A percentile compares a stretch with the other conserved stretches of the same genome.
Conservation (phyloP, 1,140 invertebrate species). For the Oedothorax gibbosus region DNA sequence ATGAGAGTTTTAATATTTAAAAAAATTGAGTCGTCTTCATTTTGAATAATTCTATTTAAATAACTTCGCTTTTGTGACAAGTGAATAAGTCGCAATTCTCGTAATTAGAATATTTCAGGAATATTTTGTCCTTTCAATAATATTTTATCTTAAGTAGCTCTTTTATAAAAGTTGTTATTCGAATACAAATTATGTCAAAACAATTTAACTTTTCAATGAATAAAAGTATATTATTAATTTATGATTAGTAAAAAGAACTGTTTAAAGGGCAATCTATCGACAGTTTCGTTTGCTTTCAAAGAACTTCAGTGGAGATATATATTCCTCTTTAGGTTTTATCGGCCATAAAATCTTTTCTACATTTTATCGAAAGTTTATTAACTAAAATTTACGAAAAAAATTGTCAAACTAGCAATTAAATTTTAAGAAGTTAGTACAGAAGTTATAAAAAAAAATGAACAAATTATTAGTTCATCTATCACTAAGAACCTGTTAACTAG, state of each 20-base stretch:
- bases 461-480: no score
- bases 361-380: no score
- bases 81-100: not conserved
- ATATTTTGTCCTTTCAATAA: not conserved
- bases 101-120: not conserved
- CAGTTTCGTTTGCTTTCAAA: no score
- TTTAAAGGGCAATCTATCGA: not conserved
- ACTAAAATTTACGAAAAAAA: no score
- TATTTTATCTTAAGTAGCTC: not conserved
- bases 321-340: no score
- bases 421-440: no score
- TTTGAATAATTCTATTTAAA: not conserved
- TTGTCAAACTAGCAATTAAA: no score
- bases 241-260: not conserved
- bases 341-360: no score
- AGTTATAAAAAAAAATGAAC: no score
- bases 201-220: not conserved
- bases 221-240: no score
- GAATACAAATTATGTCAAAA: not conserved
- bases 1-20: slow-evolving; percentile 7
- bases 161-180: not conserved
- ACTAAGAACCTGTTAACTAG: no score
- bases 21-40: slow-evolving; percentile 5
- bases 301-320: no score
- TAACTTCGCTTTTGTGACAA: not conserved